A percentile compares a stretch with the other conserved stretches of the same genome.
Evolutionary conservation across 2,888 invertebrate species (phyloP).

Genomic region (Ectropis crepuscularia): DNA sequence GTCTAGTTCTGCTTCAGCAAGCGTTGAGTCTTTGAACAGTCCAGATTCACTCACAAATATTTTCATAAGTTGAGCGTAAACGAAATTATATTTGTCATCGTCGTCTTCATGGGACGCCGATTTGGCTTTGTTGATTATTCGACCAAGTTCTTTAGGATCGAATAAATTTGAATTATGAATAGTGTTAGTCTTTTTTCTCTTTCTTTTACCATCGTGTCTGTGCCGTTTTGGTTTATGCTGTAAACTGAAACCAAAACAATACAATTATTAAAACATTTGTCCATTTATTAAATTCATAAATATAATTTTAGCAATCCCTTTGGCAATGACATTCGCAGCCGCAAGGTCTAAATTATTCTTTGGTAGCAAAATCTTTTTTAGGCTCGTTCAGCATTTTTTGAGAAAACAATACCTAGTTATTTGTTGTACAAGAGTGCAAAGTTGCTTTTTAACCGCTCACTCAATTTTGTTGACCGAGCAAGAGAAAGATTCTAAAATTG

Average conservation of each 20-base stretch:
- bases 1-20: slow-evolving; percentile 70
- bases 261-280: too few relatives aligned
- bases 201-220: slow-evolving; percentile 42
- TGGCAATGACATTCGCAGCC: too few relatives aligned
- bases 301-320: too few relatives aligned
- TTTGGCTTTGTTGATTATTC: slow-evolving; percentile 13
- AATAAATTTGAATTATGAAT: slow-evolving; percentile 1
- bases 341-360: too few relatives aligned
- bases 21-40: slow-evolving; percentile 52
- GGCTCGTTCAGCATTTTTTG: too few relatives aligned
- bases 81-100: slow-evolving; percentile 62
- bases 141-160: neutral
- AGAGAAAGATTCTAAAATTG: too few relatives aligned
- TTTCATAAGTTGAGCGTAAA: slow-evolving; percentile 75
- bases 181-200: slow-evolving; percentile 5
- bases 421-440: too few relatives aligned
- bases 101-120: slow-evolving; percentile 36
- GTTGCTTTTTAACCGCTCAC: too few relatives aligned
- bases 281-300: too few relatives aligned
- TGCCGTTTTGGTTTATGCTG: slow-evolving; percentile 38
- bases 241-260: slow-evolving; percentile 37
- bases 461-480: too few relatives aligned
- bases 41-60: slow-evolving; percentile 70
- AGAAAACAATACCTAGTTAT: too few relatives aligned
- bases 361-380: too few relatives aligned